Percentiles rank a stretch among this genome's conserved stretches.
Evolutionary conservation across 2,797 vertebrate species (phyloP).

Genomic region (Acipenser transmontanus): DNA sequence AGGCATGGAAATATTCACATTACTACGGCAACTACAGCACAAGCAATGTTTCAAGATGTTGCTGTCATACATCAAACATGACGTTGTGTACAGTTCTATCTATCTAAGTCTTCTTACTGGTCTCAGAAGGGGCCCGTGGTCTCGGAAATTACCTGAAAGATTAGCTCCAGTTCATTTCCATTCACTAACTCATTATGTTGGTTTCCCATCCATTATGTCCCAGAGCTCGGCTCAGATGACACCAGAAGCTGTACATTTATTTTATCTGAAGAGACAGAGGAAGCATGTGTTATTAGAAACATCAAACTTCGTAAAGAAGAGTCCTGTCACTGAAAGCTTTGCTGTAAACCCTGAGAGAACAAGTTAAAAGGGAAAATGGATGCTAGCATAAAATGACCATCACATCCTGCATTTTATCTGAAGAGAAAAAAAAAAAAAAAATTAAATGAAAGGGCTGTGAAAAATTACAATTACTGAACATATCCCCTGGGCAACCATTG

Average conservation of each 20-base stretch:
- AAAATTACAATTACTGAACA: constrained; percentile 19
- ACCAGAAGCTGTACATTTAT: constrained; percentile 19
- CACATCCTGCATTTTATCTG: neutral
- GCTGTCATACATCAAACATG: too few species aligned
- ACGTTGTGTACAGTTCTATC: too few species aligned
- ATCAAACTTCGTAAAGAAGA: constrained; percentile 23
- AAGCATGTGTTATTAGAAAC: constrained; percentile 22
- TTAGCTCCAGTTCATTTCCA: constrained; percentile 9
- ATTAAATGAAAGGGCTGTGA: constrained; percentile 14
- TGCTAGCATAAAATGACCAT: constrained; percentile 9
- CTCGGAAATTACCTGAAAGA: constrained; percentile 7
- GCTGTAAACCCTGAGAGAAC: constrained; percentile 18
- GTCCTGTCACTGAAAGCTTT: constrained; percentile 13
- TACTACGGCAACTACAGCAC: too few species aligned
- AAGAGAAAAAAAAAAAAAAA: constrained; percentile 11
- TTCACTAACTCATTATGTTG: constrained; percentile 19
- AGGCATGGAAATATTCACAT: too few species aligned
- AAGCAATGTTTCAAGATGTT: too few species aligned
- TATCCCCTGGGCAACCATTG: constrained; percentile 5
- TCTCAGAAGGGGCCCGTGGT: constrained; percentile 1
- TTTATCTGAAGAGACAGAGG: constrained; percentile 23
- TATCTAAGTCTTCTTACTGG: neutral
- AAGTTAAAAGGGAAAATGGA: constrained; percentile 14
- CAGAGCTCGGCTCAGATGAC: neutral
- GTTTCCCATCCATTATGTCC: constrained; percentile 16